Evolutionary conservation across 2,888 invertebrate species (phyloP), one percentile per base, ranked within the genome.

Genomic region (Teleogryllus oceanicus): DNA sequence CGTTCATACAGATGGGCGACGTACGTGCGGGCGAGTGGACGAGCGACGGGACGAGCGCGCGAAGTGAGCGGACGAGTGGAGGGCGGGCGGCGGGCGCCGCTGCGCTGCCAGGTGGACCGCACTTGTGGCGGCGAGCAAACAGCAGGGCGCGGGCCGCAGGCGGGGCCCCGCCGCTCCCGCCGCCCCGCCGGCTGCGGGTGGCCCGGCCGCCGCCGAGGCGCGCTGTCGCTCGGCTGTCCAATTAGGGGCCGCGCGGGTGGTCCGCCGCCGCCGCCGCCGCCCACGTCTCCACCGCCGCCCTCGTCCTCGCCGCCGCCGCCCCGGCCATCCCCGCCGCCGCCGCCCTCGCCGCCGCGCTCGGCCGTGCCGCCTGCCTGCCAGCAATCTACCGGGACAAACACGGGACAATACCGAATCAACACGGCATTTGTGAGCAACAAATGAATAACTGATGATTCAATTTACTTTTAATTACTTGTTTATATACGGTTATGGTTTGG

Each of bases 381-480:
- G 62, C 62, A 62, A 62, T 62, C 62, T 16, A 16, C 62, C n/a
- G 16, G 62, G 62, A 62, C 62, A 62, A 62, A 62, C 62, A 62
- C n/a, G 62, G 62, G 62, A 62, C 62, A 62, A 62, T 62, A 62
- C 62, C 62, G 62, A 62, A 62, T 16, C 62, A 62, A 62, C 62
- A 62, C 62, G 62, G 62, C 62, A 16, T 62, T 62, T 62, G 62
- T 62, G 62, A 62, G 62, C 62, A 62, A 62, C 62, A 62, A 62
- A 62, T 62, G 62, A 62, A 62, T 62, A 62, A 62, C 62, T 62
- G 62, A 62, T 62, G 62, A 62, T 62, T 62, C 62, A 62, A 62
- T 62, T 62, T 62, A 62, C 16, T 62, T 62, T 16, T 62, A 62
- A 62, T 16, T 62, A 62, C 62, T 62, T 62, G 62, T 62, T 62